Evolutionary conservation across 2,888 invertebrate species (phyloP), one percentile per base, ranked within the genome.

Genomic region (Cylindroiulus punctatus): DNA sequence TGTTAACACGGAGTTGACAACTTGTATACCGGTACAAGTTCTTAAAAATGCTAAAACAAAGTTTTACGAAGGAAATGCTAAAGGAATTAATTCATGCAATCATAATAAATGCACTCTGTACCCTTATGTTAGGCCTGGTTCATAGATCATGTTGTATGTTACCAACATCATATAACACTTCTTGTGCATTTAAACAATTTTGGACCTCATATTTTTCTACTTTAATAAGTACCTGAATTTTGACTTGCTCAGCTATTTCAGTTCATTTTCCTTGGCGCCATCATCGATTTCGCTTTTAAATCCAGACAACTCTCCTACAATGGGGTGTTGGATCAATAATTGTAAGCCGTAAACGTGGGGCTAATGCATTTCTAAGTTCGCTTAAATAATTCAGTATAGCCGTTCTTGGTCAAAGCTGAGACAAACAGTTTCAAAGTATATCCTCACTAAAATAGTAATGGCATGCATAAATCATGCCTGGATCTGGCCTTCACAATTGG

Each of bases 301-400:
- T 76, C 76, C 76, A 30, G 76, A 76, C 30, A 30, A 76, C 76
- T 76, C 76, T 76, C 12, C 76, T 65, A 17, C 26, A 76, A 76
- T 30, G 76, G 26, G 14, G 26, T 26, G 30, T 30, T 17, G 76
- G 76, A 76, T 76, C 76, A 76, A 76, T 76, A 76, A 76, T 76
- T 76, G 76, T 76, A 76, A 76, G 76, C 76, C 17, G 76, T 76
- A 76, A 76, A 76, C 76, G 76, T 30, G 76, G n/a, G 76, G 14
- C 76, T 76, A 76, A 76, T 76, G 76, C 76, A 76, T 76, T 76
- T 76, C 76, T 8, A 76, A 76, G 76, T 76, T 76, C 76, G 2
- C 30, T 30, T 76, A 76, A 76, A 76, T 76, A 32, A 76, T 76
- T 76, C 76, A 76, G 76, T 76, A 17, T 76, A 76, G 12, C 30